Evolutionary conservation across 2,797 vertebrate species (phyloP), one percentile per base, ranked within the genome.

Genomic region (Hapalemur alaotrensis): DNA sequence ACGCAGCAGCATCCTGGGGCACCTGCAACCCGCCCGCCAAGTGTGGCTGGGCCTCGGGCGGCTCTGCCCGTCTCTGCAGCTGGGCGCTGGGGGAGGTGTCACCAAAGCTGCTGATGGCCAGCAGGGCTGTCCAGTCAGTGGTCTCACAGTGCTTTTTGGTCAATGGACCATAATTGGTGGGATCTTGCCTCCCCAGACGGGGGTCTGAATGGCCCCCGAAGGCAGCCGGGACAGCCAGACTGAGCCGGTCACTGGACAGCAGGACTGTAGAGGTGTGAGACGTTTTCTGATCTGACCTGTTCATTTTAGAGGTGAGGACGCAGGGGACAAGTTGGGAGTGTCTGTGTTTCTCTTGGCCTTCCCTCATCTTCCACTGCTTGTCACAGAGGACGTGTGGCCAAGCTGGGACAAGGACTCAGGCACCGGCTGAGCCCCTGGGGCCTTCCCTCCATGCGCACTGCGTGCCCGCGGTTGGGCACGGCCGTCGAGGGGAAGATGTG

Each of bases 21-120:
- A 28, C 80, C 28, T 32, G 9, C 0, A 28, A 59, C 32, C 0
- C 0, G 11, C 0, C 1, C 0, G 8, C 30, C 1, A 4, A 12
- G 4, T 30, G 9, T 32, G 38, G 7, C 13, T 4, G 4, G 23
- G 38, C 0, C n/a, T 1, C 2, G 0, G 13, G 50, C 5, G 28
- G 43, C 35, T 18, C 20, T 12, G 41, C 12, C 13, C 32, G 20
- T 91, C 46, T 15, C 23, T 22, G 7, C 13, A 54, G 7, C 23
- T 30, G 5, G 32, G 38, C 2, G 22, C 2, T 7, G 17, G 41
- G 12, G 2, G 48, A 48, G 32, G 7, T 38, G 63, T 11, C 6
- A 13, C 9, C 30, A 15, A 67, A 54, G 54, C 87, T 50, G 3
- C 7, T 43, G 18, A n/a, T 0, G 4, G 54, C 20, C 17, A 25